Evolutionary conservation across 2,113 vertebrate species (phyloP).

Genomic region (Mystacornis crossleyi): DNA sequence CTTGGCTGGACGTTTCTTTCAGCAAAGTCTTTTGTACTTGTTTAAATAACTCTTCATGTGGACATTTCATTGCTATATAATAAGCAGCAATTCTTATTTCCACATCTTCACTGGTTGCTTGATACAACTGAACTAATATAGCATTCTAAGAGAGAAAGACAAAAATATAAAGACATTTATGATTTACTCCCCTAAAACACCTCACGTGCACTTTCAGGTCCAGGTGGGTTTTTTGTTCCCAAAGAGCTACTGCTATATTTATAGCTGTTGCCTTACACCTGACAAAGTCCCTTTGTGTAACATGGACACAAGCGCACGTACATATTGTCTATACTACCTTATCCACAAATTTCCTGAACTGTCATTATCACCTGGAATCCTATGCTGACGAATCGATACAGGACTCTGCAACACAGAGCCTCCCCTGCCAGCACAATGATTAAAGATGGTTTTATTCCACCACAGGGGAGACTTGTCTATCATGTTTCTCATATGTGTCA

Average conservation of each 20-base stretch:
- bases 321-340: not conserved
- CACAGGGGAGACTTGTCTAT: not conserved
- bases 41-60: constrained; percentile 74
- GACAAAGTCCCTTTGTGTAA: not conserved
- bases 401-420: not conserved
- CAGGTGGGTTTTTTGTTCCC: not conserved
- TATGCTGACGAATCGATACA: not conserved
- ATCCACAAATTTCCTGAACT: not conserved
- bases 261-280: not conserved
- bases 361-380: not conserved
- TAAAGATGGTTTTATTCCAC: not conserved
- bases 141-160: constrained; percentile 71
- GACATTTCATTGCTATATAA: constrained; percentile 85
- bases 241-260: not conserved
- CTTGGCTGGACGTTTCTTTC: constrained; percentile 85
- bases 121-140: constrained; percentile 79
- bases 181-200: not conserved
- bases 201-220: not conserved
- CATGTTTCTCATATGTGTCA: not conserved
- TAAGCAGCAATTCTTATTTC: constrained; percentile 88
- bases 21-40: constrained; percentile 77
- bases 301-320: not conserved
- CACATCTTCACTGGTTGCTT: constrained; percentile 75
- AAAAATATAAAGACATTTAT: not conserved
- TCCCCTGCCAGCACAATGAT: not conserved